Evolutionary conservation across 2,888 invertebrate genomes (phyloP).

Genomic region (Lasioglossum villosulum): DNA sequence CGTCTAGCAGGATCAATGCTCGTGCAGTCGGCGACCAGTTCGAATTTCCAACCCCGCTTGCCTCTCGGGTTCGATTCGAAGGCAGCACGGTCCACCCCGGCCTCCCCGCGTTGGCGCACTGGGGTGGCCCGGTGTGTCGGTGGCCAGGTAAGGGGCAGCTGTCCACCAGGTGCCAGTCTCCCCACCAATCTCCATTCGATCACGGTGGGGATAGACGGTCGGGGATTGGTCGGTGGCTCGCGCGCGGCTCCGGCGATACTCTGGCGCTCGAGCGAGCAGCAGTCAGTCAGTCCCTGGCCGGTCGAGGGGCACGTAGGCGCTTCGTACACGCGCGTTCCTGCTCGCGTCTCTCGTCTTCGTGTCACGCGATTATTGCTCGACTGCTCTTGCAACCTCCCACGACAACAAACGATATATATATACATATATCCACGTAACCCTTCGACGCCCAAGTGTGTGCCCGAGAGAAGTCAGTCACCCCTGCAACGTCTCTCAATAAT

Average conservation of each 20-base stretch:
- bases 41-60: conserved; percentile 64
- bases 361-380: conserved; percentile 63
- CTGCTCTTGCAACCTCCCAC: background rate
- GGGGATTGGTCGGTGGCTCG: conserved; percentile 82
- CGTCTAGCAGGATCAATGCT: conserved; percentile 64
- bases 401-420: background rate
- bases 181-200: conserved; percentile 48
- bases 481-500: background rate
- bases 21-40: conserved; percentile 65
- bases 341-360: conserved; percentile 53
- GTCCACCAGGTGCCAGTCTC: conserved; percentile 81
- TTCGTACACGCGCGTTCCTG: conserved; percentile 15
- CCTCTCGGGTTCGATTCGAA: conserved; percentile 36
- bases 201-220: conserved; percentile 52
- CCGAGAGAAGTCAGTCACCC: conserved; percentile 13
- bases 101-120: conserved; percentile 63
- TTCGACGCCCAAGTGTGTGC: conserved; percentile 37
- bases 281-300: conserved; percentile 82
- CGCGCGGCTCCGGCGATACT: conserved; percentile 80
- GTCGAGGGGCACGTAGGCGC: conserved; percentile 68
- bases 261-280: conserved; percentile 73
- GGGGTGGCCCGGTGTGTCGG: conserved; percentile 78
- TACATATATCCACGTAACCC: background rate
- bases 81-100: conserved; percentile 49
- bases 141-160: conserved; percentile 82